Evolutionary conservation across 2,888 invertebrate species (phyloP).

Genomic region (Tortrix viridana): DNA sequence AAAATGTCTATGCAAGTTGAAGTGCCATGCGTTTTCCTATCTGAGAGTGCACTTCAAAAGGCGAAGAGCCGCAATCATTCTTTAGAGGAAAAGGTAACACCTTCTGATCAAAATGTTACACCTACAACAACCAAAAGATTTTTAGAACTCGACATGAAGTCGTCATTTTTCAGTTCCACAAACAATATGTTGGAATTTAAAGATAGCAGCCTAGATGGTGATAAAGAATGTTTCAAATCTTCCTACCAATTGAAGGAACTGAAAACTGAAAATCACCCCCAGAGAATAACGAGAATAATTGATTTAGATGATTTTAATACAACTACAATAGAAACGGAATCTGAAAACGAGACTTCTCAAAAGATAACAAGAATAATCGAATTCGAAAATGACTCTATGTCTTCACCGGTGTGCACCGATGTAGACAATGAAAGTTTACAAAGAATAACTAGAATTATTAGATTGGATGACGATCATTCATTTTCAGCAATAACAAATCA

Average conservation of each 20-base stretch:
- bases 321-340: slow-evolving; percentile 55
- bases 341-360: slow-evolving; percentile 69
- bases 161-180: slow-evolving; percentile 60
- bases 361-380: slow-evolving; percentile 78
- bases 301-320: slow-evolving; percentile 71
- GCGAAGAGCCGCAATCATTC: slow-evolving; percentile 77
- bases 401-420: slow-evolving; percentile 58
- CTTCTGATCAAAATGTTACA: slow-evolving; percentile 65
- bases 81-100: slow-evolving; percentile 72
- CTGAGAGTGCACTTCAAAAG: slow-evolving; percentile 77
- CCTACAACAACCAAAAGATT: slow-evolving; percentile 61
- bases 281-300: slow-evolving; percentile 78
- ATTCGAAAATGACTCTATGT: slow-evolving; percentile 66
- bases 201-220: slow-evolving; percentile 49
- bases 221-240: slow-evolving; percentile 58
- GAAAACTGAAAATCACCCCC: slow-evolving; percentile 61
- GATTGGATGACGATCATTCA: slow-evolving; percentile 72
- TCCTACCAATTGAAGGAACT: slow-evolving; percentile 43
- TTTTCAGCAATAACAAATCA: slow-evolving; percentile 67
- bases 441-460: slow-evolving; percentile 74
- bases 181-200: slow-evolving; percentile 61
- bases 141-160: slow-evolving; percentile 65
- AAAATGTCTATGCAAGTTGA: slow-evolving; percentile 83
- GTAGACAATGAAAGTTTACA: slow-evolving; percentile 65
- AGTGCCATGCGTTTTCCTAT: slow-evolving; percentile 81